A percentile compares a stretch with the other conserved stretches of the same genome.
These are phyloP conservation scores for Megaceryle torquata DNA, from an alignment of 2,113 vertebrate species.

Conservation along the genomic window DNA sequence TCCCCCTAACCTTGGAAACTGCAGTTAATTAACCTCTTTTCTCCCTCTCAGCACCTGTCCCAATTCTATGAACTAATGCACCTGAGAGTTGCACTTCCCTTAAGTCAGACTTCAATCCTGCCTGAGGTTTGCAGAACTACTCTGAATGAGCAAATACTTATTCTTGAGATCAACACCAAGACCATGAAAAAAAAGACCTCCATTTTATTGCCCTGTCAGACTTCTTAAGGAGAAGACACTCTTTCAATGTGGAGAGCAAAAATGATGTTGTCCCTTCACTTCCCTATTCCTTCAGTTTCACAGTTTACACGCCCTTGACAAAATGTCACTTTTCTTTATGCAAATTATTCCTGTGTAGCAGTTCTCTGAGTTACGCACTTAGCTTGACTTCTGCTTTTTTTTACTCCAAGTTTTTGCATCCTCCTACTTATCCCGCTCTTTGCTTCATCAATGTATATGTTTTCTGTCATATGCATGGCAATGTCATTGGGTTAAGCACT, in stretches of 20 bases:
- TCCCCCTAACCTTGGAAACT: constrained; percentile 13
- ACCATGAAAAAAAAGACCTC: neutral
- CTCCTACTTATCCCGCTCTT: neutral
- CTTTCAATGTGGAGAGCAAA: neutral
- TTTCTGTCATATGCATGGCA: neutral
- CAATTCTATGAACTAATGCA: neutral
- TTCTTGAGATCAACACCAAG: neutral
- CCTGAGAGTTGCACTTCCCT: neutral
- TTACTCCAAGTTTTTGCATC: neutral
- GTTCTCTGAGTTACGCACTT: neutral
- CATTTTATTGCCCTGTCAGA: neutral
- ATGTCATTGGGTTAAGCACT: neutral
- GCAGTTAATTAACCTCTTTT: neutral
- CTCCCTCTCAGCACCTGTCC: neutral
- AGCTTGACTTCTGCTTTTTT: neutral
- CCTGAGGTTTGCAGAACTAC: neutral
- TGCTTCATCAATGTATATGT: neutral
- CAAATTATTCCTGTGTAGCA: neutral
- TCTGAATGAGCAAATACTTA: neutral
- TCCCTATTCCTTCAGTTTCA: neutral
- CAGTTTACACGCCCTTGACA: neutral
- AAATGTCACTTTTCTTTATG: neutral
- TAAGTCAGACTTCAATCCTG: neutral
- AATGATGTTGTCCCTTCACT: neutral
- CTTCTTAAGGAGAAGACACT: neutral